Evolutionary conservation across 2,113 vertebrate genomes (phyloP), one percentile per base, ranked within the genome.

Genomic region (Rana temporaria): DNA sequence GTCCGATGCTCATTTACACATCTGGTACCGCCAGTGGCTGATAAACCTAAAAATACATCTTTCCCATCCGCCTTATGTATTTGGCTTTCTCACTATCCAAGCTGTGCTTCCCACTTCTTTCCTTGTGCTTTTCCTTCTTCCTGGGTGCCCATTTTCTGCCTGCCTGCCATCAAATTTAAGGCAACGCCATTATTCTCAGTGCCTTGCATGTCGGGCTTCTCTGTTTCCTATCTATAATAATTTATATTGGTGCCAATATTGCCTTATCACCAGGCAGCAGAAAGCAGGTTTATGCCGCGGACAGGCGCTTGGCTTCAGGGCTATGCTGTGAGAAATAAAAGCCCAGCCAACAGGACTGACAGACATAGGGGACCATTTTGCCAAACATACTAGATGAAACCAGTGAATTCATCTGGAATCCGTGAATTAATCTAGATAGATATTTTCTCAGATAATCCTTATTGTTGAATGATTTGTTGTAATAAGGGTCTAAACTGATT

Each of bases 11-110:
- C 55, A 80, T 69, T 59, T 79, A 18, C 64, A 79, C 77, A 70
- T 80, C 66, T 80, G 78, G 67, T 80, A 56, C 66, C 60, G 78
- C 55, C 66, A 70, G 78, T 70, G 56, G 66, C 66, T 70, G 78
- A 80, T 80, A 70, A 60, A 20, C 57, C 65, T 69, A 62, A 26
- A 59, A 60, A 80, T 48, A 80, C 55, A 60, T 60, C 66, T 70
- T 70, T 70, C 18, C 64, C 62, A n/a, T 80, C 78, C 65, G 34
- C 60, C 16, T 65, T 38, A 48, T 74, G 18, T 73, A 30, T 74
- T 59, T 63, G 53, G 32, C 42, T 52, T 48, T 64, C 74, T 26
- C 52, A 53, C 24, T 52, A 48, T 77, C 73, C 74, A 18, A 63
- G 32, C 15, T 60, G 57, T 48, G 34, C 32, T 38, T 74, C 19